Evolutionary conservation across 2,888 invertebrate genomes (phyloP).

Genomic region (Hydropsyche betteni): DNA sequence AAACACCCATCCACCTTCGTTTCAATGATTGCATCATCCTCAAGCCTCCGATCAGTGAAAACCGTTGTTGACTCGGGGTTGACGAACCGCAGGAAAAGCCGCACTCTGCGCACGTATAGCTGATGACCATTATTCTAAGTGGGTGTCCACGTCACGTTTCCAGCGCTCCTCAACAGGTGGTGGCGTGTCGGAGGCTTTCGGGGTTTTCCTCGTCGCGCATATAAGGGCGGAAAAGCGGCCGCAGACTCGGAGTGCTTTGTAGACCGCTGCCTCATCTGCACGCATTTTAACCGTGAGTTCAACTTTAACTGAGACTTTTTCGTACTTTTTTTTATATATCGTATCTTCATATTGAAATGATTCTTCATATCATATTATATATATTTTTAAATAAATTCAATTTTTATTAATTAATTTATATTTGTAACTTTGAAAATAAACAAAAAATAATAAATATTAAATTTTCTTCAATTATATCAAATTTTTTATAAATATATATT

Average conservation of each 20-base stretch:
- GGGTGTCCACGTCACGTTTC: slow-evolving; percentile 9
- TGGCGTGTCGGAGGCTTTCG: neutral
- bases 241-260: slow-evolving; percentile 1
- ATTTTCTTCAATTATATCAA: too few relatives aligned
- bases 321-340: too few relatives aligned
- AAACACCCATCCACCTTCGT: too few relatives aligned
- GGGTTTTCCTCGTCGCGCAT: neutral
- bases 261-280: slow-evolving; percentile 20
- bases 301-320: neutral
- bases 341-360: too few relatives aligned
- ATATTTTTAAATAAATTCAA: too few relatives aligned
- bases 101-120: too few relatives aligned
- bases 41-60: too few relatives aligned
- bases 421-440: neutral
- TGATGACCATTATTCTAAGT: neutral
- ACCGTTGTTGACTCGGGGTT: too few relatives aligned
- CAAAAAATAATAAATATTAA: neutral
- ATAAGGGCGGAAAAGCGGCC: slow-evolving; percentile 1
- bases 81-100: too few relatives aligned
- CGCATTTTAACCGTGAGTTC: slow-evolving; percentile 14
- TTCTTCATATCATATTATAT: too few relatives aligned
- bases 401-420: neutral
- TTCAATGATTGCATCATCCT: too few relatives aligned
- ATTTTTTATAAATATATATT: too few relatives aligned
- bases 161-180: slow-evolving; percentile 8